These are phyloP conservation scores for Lepidocolaptes lacrymiger DNA, from an alignment of 2,797 vertebrate species.

Conservation along the genomic window DNA sequence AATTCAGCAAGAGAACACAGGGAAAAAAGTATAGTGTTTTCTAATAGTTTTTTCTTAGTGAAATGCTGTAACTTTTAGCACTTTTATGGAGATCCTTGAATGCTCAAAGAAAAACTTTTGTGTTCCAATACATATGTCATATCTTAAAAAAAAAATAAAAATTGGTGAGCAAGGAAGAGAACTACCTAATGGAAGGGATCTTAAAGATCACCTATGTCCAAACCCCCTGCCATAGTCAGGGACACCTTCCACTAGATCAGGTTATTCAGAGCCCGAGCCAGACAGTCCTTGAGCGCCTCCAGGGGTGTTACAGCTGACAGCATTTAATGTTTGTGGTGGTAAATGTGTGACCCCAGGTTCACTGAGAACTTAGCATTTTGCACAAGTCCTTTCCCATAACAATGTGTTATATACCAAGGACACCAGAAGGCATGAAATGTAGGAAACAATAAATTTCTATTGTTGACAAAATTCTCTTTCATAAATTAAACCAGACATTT, in stretches of 20 bases:
- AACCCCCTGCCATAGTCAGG: fast-evolving
- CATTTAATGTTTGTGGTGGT: not conserved
- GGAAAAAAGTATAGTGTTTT: not conserved
- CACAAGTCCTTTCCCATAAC: not conserved
- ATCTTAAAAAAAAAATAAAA: not conserved
- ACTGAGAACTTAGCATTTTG: not conserved
- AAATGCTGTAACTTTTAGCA: not conserved
- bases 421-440: conserved; percentile 29
- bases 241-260: not conserved
- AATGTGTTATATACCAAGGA: not conserved
- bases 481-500: conserved; percentile 51
- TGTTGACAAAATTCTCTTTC: conserved; percentile 19
- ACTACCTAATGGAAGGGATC: not conserved
- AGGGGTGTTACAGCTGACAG: not conserved
- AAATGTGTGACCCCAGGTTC: not conserved
- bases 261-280: not conserved
- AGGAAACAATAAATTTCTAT: conserved; percentile 44
- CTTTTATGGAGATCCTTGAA: not conserved
- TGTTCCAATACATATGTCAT: not conserved
- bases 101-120: not conserved
- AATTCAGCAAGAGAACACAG: not conserved
- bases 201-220: not conserved
- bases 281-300: not conserved
- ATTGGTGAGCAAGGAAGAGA: not conserved
- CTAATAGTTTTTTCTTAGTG: not conserved